phyloP scores from a whole-genome alignment of 2,888 invertebrate genomes.

The Andrena camellia region DNA sequence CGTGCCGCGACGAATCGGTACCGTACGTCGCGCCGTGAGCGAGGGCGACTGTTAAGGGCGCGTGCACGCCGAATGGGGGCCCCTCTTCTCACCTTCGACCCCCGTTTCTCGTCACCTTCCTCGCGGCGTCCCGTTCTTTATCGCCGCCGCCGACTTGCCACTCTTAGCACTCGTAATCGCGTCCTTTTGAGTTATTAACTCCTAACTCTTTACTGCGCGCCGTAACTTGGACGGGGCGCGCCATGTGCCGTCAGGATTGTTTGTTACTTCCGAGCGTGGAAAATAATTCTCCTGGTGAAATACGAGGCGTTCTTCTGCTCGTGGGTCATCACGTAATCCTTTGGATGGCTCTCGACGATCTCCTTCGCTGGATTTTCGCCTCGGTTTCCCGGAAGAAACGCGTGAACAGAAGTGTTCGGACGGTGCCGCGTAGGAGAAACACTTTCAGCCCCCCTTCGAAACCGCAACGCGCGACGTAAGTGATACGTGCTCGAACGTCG shows the following conservation, averaged over 20 bases:
- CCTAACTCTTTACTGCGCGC: constrained; percentile 59
- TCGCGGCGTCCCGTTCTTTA: constrained; percentile 52
- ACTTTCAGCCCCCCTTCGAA: not conserved
- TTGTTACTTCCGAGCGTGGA: constrained; percentile 33
- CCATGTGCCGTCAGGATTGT: constrained; percentile 40
- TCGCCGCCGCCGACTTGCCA: constrained; percentile 58
- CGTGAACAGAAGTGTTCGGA: too few species aligned
- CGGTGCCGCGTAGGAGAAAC: not conserved
- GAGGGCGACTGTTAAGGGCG: not conserved
- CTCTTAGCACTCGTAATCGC: constrained; percentile 57
- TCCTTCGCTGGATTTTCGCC: too few species aligned
- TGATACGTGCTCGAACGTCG: constrained; percentile 50
- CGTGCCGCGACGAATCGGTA: constrained; percentile 67
- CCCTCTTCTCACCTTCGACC: constrained; percentile 66
- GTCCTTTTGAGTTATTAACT: constrained; percentile 66
- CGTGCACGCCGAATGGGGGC: constrained; percentile 18
- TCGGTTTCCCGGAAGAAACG: too few species aligned
- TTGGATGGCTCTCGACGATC: too few species aligned
- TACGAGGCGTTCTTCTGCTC: not conserved
- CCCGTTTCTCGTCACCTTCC: constrained; percentile 53
- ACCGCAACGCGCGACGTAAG: constrained; percentile 26
- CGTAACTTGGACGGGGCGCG: constrained; percentile 29
- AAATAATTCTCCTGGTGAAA: constrained; percentile 30
- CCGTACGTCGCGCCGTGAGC: constrained; percentile 48
- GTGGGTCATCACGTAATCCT: not conserved